phyloP scores from a whole-genome alignment of 2,797 vertebrate genomes.

The Sebastiscus tertius region DNA sequence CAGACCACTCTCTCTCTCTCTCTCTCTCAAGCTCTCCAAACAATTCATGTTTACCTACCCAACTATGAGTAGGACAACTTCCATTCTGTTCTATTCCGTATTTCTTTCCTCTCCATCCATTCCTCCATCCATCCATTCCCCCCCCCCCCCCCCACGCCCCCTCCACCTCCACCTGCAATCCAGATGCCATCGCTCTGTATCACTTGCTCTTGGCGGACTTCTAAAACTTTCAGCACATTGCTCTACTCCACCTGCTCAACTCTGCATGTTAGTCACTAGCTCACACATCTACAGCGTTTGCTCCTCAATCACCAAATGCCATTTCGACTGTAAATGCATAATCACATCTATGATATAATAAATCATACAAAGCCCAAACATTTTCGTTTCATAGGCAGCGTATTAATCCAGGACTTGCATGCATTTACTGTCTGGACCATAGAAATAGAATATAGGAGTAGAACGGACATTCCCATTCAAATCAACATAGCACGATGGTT shows the following conservation, averaged over 20 bases:
- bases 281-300: constrained; percentile 43
- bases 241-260: constrained; percentile 51
- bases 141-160: background rate
- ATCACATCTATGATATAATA: background rate
- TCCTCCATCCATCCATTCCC: constrained; percentile 4
- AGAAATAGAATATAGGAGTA: too few relatives aligned
- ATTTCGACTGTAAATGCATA: constrained; percentile 20
- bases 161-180: constrained; percentile 41
- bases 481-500: too few relatives aligned
- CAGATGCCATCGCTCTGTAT: constrained; percentile 50
- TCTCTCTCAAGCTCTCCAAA: constrained; percentile 50
- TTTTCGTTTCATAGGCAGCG: background rate
- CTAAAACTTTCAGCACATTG: constrained; percentile 51
- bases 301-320: constrained; percentile 25
- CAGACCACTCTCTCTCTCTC: constrained; percentile 22
- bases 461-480: too few relatives aligned
- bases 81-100: constrained; percentile 43
- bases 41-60: constrained; percentile 41
- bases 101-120: constrained; percentile 51
- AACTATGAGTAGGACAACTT: constrained; percentile 43
- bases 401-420: background rate
- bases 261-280: constrained; percentile 72
- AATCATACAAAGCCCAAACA: background rate
- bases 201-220: constrained; percentile 53
- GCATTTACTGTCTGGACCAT: background rate